Base-by-base conservation (phyloP, 2,888 invertebrate genomes). In the Hirudinaria manillensis region DNA sequence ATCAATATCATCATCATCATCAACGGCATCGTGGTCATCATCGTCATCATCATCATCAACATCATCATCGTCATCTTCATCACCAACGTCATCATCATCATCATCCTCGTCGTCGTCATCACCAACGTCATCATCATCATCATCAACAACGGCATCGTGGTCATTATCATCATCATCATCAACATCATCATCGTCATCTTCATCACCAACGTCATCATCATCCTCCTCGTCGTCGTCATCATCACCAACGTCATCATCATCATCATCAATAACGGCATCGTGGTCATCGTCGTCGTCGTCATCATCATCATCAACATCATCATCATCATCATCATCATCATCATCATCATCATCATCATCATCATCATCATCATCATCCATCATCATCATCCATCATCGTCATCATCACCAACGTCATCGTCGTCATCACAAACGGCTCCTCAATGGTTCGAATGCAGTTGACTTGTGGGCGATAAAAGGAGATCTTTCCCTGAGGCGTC, bases 311-410 rank as follows among this genome's bases (percentile, higher is more conserved):
- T 53, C 53, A 53, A 16, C 53, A 53, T 53, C 21, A 53, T 53
- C 53, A 53, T 53, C 53, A 53, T 53, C 53, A 53, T 53, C 53
- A 53, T 53, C 53, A 53, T 53, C 53, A 53, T 53, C 53, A 53
- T 53, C 21, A 16, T 53, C 53, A 53, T 53, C 53, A 21, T 53
- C 53, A 53, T 53, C 53, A 21, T 53, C 53, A 53, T 53, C 53
- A 21, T n/a, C n/a, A n/a, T n/a, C n/a, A n/a, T n/a, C n/a, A n/a
- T n/a, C n/a, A n/a, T n/a, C n/a, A n/a, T n/a, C 53, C 53, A 53
- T 53, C 53, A 21, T 53, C 53, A 53, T 53, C 53, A n/a, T n/a
- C n/a, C 53, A 53, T 53, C 53, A 21, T 27, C 56, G 13, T 56
- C 56, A 27, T 56, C 56, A 56, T 56, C 56, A 21, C 16, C 27